Percentiles rank a stretch among this genome's conserved stretches.
These are phyloP conservation scores for Alligator mississippiensis DNA, from an alignment of 2,113 vertebrate species.

Conservation along the genomic window DNA sequence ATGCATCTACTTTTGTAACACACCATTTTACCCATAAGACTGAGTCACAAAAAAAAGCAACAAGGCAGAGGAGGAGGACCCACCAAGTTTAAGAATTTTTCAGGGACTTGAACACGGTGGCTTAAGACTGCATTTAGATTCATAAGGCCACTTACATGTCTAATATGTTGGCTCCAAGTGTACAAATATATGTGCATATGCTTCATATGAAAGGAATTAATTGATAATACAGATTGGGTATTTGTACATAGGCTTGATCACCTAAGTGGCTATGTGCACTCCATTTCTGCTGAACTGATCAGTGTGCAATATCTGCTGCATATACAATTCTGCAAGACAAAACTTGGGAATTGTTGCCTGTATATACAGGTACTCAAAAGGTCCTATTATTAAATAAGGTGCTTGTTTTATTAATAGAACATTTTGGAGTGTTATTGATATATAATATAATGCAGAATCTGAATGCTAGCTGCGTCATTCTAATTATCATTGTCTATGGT, in stretches of 20 bases:
- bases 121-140: no score
- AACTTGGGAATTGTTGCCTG: background rate
- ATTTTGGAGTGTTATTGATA: background rate
- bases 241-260: background rate
- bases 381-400: background rate
- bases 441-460: background rate
- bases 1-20: no score
- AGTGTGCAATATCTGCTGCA: rapidly evolving
- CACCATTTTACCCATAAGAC: no score
- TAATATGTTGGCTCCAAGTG: background rate
- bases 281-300: background rate
- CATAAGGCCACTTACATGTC: no score
- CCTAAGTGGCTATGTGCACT: background rate
- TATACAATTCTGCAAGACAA: no score
- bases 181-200: background rate
- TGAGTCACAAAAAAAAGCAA: no score
- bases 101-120: no score
- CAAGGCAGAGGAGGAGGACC: no score
- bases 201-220: background rate
- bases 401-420: background rate
- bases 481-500: background rate
- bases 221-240: background rate
- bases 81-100: no score
- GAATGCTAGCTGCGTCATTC: background rate
- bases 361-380: background rate